Evolutionary conservation across 1,140 invertebrate genomes (phyloP), one percentile per base, ranked within the genome.

Genomic region (Octopus bimaculoides): DNA sequence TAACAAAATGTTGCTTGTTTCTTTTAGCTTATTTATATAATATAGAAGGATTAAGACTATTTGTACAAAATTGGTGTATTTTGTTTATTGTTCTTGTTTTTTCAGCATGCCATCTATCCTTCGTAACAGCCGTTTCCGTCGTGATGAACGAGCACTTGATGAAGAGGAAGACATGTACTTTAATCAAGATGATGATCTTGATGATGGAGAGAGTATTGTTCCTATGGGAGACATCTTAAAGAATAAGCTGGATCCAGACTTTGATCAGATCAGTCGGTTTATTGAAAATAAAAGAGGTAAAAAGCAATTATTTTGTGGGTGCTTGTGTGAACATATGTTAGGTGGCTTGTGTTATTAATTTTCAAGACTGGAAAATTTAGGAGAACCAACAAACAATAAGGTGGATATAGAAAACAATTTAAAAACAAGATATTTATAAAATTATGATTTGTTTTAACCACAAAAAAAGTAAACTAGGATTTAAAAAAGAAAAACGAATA

Each of bases 111-210:
- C 86, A 17, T 85, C 86, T 54, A 77, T 86, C 61, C 81, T 85
- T 52, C 82, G 85, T 81, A 93, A 93, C 84, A 93, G 93, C 88
- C 92, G 96, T 79, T 98, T 95, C 90, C 92, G 97, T 83, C 93
- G 96, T 75, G 97, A 99, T 91, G 95, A 96, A 81, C 92, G 97
- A 73, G 94, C 97, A 86, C 92, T 98, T 81, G 97, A 99, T 75
- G 97, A 98, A 86, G 97, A 99, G 85, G 97, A 99, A 89, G 97
- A 99, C 90, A 96, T 98, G 93, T 99, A 97, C 97, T 99, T 99
- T 90, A 97, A 97, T 88, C 96, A 98, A 85, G 97, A 98, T 83
- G 97, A 98, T 88, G 97, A 98, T 85, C 94, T 96, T 84, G 91
- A 92, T 69, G 96, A 98, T 86, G 87, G 82, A 20, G 89, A 89